Conservation (phyloP, 2,113 vertebrate genomes). For the Varanus komodoensis region DNA sequence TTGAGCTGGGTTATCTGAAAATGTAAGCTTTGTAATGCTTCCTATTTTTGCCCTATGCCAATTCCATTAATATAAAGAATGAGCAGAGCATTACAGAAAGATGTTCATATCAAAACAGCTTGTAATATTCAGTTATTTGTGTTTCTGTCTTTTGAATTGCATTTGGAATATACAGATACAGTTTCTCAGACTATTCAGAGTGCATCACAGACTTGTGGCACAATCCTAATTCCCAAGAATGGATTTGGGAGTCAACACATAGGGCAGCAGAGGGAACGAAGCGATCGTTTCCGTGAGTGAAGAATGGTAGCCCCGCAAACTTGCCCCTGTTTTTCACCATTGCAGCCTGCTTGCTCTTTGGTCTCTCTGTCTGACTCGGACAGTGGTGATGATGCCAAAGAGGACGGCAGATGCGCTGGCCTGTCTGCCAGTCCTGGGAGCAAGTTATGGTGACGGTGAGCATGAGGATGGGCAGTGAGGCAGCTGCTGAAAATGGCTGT, state of each 20-base stretch:
- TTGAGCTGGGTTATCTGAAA: constrained; percentile 9
- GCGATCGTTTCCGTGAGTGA: neutral
- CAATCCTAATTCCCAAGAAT: neutral
- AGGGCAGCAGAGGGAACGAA: neutral
- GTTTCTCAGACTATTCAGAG: neutral
- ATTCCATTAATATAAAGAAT: neutral
- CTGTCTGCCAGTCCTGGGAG: too few species aligned
- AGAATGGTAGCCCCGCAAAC: neutral
- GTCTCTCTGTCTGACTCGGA: too few species aligned
- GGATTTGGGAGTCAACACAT: neutral
- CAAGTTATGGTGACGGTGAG: too few species aligned
- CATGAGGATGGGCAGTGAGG: too few species aligned
- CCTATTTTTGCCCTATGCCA: neutral
- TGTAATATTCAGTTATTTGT: neutral
- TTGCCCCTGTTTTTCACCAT: too few species aligned
- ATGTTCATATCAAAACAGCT: neutral
- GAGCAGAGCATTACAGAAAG: neutral
- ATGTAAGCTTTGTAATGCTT: neutral
- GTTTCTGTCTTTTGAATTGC: neutral
- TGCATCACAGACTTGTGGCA: neutral
- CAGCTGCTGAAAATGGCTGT: too few species aligned
- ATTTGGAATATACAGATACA: neutral
- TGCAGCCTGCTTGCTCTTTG: too few species aligned
- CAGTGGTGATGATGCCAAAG: too few species aligned
- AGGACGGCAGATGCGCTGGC: too few species aligned